A percentile compares a stretch with the other conserved stretches of the same genome.
These are phyloP conservation scores for Sebastes cheni DNA, from an alignment of 2,797 vertebrate species.

Conservation along the genomic window DNA sequence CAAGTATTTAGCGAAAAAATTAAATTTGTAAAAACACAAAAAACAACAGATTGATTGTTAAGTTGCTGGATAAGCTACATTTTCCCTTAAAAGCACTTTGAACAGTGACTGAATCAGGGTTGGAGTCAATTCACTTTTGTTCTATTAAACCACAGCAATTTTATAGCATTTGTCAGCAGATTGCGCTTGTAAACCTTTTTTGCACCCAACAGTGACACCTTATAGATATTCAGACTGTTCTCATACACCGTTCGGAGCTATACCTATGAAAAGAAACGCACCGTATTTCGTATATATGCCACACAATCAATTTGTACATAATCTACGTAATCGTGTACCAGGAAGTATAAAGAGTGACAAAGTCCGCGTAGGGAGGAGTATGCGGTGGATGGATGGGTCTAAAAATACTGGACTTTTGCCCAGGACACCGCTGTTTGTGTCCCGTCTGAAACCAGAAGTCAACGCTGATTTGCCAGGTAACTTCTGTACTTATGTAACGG, in stretches of 20 bases:
- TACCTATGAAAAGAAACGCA: not conserved
- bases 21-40: slow-evolving; percentile 9
- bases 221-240: not conserved
- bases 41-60: slow-evolving; percentile 19
- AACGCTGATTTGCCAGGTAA: not conserved
- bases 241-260: not conserved
- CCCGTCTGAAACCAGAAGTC: not conserved
- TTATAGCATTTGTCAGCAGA: not conserved
- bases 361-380: too few relatives aligned
- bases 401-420: not conserved
- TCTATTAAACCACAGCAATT: not conserved
- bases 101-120: slow-evolving; percentile 4
- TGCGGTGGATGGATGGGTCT: too few relatives aligned
- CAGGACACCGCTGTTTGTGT: not conserved
- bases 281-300: not conserved
- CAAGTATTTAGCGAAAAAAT: slow-evolving; percentile 34
- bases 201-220: not conserved
- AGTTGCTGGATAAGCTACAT: slow-evolving; percentile 10
- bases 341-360: not conserved
- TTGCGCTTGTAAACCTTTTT: not conserved
- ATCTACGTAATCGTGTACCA: not conserved
- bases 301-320: not conserved
- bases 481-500: too few relatives aligned
- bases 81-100: slow-evolving; percentile 44
- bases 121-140: not conserved